Evolutionary conservation across 2,113 vertebrate genomes (phyloP).

Genomic region (Pogonocichla stellata): DNA sequence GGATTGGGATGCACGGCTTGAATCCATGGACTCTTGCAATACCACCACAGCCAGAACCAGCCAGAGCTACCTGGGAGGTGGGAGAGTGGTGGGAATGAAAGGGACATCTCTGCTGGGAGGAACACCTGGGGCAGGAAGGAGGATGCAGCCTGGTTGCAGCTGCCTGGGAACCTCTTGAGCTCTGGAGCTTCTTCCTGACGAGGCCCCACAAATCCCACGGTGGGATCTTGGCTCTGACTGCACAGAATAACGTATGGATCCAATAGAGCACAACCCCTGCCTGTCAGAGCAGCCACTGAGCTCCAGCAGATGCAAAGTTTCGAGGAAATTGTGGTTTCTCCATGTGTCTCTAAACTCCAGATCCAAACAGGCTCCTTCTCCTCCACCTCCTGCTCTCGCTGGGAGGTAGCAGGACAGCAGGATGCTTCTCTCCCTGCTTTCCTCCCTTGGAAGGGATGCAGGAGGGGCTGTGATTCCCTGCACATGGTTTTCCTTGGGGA

Average conservation of each 20-base stretch:
- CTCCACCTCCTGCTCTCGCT: background rate
- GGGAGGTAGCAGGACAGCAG: background rate
- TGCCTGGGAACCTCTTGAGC: background rate
- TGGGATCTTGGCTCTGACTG: background rate
- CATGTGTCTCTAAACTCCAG: background rate
- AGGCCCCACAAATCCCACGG: background rate
- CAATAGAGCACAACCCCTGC: background rate
- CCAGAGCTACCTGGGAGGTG: background rate
- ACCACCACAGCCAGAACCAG: background rate
- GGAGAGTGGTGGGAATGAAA: background rate
- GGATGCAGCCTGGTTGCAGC: background rate
- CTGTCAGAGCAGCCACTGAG: background rate
- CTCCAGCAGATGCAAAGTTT: slow-evolving; percentile 42
- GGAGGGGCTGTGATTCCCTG: background rate
- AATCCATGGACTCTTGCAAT: accelerated
- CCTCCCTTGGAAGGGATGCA: background rate
- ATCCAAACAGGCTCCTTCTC: background rate
- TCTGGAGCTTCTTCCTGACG: background rate
- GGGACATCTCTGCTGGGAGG: background rate
- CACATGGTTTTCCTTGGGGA: background rate
- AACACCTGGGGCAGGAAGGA: background rate
- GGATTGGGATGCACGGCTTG: background rate
- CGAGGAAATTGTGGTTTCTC: slow-evolving; percentile 17
- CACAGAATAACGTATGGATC: background rate
- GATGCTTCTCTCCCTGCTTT: background rate